Base-by-base conservation (phyloP, 2,888 invertebrate genomes). In the Cabera pusaria region DNA sequence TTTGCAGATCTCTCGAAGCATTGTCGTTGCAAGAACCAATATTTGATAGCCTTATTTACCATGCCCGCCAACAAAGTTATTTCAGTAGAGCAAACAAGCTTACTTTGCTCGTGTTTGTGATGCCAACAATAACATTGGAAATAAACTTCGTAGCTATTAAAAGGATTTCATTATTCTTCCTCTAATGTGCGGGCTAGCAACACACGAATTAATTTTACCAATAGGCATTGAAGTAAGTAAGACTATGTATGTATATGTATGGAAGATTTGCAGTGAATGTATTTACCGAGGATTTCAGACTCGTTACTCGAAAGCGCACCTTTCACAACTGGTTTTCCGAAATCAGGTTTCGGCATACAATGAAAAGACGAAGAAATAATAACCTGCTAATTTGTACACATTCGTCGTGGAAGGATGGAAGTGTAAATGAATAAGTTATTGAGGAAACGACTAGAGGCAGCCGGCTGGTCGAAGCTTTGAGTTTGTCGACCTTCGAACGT, bases 401-500 rank as follows among this genome's bases (percentile, higher is more conserved):
- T 31, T 28, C 37, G 52, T 46, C 56, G 44, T 42, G 33, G 44
- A 57, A 55, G 50, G 51, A 59, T 56, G 45, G 46, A 52, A 56
- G 59, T 67, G 58, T 60, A 60, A 65, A 63, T 62, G 58, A 59
- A 57, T 60, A 57, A 56, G 54, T 56, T 56, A 62, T 56, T 65
- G 66, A 66, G 73, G 76, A 75, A 75, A 66, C 64, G 57, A 60
- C 53, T 56, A 52, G 60, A 43, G 52, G 33, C 35, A 24, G 38
- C 20, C 45, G 52, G 35, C 37, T 27, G 38, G 21, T 39, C 41
- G 39, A 46, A 57, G 56, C 54, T 64, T 52, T 37, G 68, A 70
- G 77, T 77, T 78, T 77, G 70, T 69, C 72, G 77, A 77, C 76
- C 77, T 74, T 74, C 72, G 60, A 22, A 56, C 55, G 59, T 54